These are phyloP conservation scores for Oplegnathus fasciatus DNA, from an alignment of 2,113 vertebrate genomes.

Conservation along the genomic window DNA sequence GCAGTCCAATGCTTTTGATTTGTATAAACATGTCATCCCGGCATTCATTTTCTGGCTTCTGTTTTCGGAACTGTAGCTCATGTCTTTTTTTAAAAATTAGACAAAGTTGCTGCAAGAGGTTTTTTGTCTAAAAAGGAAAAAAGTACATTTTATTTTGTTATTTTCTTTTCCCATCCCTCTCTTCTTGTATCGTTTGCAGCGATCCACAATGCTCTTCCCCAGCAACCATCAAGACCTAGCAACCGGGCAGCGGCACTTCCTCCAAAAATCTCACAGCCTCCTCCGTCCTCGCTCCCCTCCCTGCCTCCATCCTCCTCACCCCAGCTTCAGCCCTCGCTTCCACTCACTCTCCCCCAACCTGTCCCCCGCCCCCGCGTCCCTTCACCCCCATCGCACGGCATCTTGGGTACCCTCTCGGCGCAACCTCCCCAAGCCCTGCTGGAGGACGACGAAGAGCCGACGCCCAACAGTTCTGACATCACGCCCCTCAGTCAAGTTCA, in stretches of 20 bases:
- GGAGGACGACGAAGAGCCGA: constrained; percentile 89
- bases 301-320: constrained; percentile 53
- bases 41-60: neutral
- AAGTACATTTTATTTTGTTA: neutral
- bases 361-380: constrained; percentile 79
- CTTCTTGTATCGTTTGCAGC: constrained; percentile 78
- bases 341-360: constrained; percentile 73
- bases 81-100: neutral
- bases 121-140: neutral
- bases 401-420: constrained; percentile 79
- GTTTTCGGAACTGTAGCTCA: neutral
- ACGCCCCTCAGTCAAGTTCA: constrained; percentile 88
- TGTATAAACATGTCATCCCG: neutral
- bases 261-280: constrained; percentile 86
- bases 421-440: constrained; percentile 90
- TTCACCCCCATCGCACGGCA: constrained; percentile 69
- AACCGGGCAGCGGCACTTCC: constrained; percentile 90
- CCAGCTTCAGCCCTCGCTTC: constrained; percentile 62
- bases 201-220: constrained; percentile 93
- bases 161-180: neutral
- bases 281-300: constrained; percentile 61
- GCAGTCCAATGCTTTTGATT: neutral
- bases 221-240: constrained; percentile 93
- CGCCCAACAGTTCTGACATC: constrained; percentile 64
- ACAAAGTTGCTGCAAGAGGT: neutral